Evolutionary conservation across 2,113 vertebrate genomes (phyloP), one percentile per base, ranked within the genome.

Genomic region (Lutjanus erythropterus): DNA sequence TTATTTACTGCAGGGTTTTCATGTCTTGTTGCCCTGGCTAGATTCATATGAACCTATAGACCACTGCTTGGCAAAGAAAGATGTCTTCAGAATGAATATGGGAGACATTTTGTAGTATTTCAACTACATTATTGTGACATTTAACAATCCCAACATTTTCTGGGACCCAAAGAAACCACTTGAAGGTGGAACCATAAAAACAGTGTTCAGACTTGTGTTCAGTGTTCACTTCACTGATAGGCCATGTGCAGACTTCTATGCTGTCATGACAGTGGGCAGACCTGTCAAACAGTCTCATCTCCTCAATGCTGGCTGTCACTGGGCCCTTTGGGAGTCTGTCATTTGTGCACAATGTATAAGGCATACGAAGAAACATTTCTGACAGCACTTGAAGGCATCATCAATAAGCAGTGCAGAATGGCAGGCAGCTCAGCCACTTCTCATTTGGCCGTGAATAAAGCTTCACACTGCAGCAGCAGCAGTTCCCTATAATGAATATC

Each of bases 401-500:
- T 70, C 23, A 61, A 9, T 12, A 70, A 69, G 37, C 39, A 64
- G 67, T 42, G 65, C n/a, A 72, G 33, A 37, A 44, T 42, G 50
- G 31, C 52, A 69, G 25, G 37, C 31, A 64, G 67, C 42, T 58
- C 55, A 50, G 27, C 23, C 5, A 21, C 49, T 47, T 68, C 49
- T 50, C 1, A 11, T 50, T n/a, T 23, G 23, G 49, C 18, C 42
- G 9, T 71, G 33, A 62, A 6, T 50, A 14, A 50, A 76, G 61
- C 67, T 60, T 76, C n/a, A 71, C 15, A 49, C 14, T 16, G 47
- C n/a, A 15, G 37, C 41, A 56, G 44, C 4, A 71, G 41, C 25
- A 61, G 7, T 25, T 67, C 19, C 23, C 10, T 10, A n/a, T n/a
- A 41, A 73, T 80, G 61, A 80, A 86, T 53, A 76, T 23, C 10